Base-by-base conservation (phyloP, 1,140 invertebrate species). In the Aricia agestis region DNA sequence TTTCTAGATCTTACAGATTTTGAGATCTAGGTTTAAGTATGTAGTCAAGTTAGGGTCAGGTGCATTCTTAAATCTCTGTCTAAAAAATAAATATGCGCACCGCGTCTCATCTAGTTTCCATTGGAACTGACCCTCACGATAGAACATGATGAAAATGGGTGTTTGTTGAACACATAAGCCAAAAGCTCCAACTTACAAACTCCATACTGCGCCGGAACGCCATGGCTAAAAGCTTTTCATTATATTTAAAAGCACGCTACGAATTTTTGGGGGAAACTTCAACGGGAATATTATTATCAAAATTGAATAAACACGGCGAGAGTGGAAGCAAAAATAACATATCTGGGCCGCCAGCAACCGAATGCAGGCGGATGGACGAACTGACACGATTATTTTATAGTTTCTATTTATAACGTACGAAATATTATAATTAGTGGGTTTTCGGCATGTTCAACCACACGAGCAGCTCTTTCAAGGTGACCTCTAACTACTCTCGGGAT, bases 321-420 rank as follows among this genome's bases (percentile, higher is more conserved):
- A 81, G 78, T 75, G 72, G 68, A 75, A 85, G 82, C 82, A 86
- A 87, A 90, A 90, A 90, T 90, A 90, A 86, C 85, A 75, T 82
- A 81, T 81, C 82, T 78, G 79, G 82, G 82, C 75, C 78, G 79
- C 75, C 72, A 72, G 78, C 76, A 72, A 77, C 75, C 75, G 74
- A 74, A 83, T 52, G 45, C 76, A 80, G 74, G 77, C 77, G 77
- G 76, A 80, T 76, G 78, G 76, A 77, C 76, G 81, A 77, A 82
- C 81, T 82, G 73, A 74, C 75, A 75, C 67, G 77, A 81, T 83
- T 73, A 79, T 79, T 79, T 81, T 83, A 80, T 82, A 81, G 78
- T 82, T 82, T 83, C 76, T 82, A 84, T 85, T 85, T 81, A 72
- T 77, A 76, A 78, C 59, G 59, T 63, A 17, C 18, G 59, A 18